Evolutionary conservation across 1,140 invertebrate species (phyloP), one percentile per base, ranked within the genome.

Genomic region (Oryctes rhinoceros): DNA sequence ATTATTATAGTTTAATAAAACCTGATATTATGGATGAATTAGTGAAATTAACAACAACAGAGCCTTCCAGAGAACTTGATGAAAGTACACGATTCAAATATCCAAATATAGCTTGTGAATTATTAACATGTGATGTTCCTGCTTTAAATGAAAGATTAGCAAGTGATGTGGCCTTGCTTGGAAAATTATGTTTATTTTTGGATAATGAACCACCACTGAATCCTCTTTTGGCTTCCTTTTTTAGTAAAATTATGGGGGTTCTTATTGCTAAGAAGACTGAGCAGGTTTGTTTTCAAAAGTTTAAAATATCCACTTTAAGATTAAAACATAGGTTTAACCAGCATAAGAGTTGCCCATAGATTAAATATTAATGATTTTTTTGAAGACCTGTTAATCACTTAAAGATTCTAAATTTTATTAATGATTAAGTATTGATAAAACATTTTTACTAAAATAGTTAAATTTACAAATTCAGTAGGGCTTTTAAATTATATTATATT

Each of bases 201-300:
- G 94, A 97, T 87, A 91, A 91, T 78, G 93, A 96, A 80, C 92
- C 95, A 86, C 94, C 95, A 48, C 90, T 99, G 67, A 99, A 99
- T 91, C 96, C 97, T 80, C 89, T 99, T 78, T 91, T 99, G 84
- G 96, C 97, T 48, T 98, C 96, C 82, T 99, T 97, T 91, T 98
- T 98, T 90, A 97, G 95, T 88, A 97, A 97, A 92, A 96, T 96
- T 78, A 92, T 99, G 88, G 93, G 95, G 84, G 93, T 96, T 87
- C 91, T 98, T 83, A 92, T 98, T 81, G 92, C 93, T 80, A 92
- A 94, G 86, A 96, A 95, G 87, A 91, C 91, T 86, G 93, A 94
- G 87, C 91, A 92, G 90, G 94, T 95, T 88, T 88, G 88, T 86
- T 15, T 59, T n/a, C 13, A 35, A 35, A 59, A 59, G 35, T 49